Evolutionary conservation across 1,140 invertebrate genomes (phyloP), one percentile per base, ranked within the genome.

Genomic region (Phymorhynchus buccinoides): DNA sequence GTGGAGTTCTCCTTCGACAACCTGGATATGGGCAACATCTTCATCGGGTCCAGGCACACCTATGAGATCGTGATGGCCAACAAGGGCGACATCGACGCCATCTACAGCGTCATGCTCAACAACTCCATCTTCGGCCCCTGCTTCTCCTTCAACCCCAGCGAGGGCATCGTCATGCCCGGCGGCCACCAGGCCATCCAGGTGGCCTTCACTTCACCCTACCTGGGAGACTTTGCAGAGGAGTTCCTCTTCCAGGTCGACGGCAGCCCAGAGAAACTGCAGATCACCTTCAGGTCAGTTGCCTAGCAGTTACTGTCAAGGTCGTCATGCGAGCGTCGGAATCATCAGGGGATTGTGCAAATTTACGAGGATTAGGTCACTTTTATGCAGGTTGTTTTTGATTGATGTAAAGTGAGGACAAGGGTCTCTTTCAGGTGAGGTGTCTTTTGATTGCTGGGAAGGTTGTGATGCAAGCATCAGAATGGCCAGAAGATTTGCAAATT

Each of bases 61-160:
- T 94, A 93, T 88, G 93, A 94, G 85, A 89, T 94, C 41, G 91
- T 94, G 35, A 84, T 94, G 80, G 92, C 91, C 12, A 94, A 94
- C 86, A 92, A 93, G 84, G 93, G 93, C 4, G 90, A 93, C 80
- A 94, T 94, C 88, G 92, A 93, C 90, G 93, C 93, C 78, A 92
- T 91, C 86, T 94, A 91, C 80, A 87, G 87, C 82, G 88, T 93
- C n/a, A 80, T 91, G 42, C 89, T 89, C 37, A 89, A 90, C 41
- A 88, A 88, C 44, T 86, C 89, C 32, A 88, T 91, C 27, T 92
- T 93, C 89, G 91, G 92, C n/a, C 90, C 90, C 30, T 93, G 90
- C 87, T 94, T 94, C 86, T 56, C 86, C 18, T 93, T 94, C 86
- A 92, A 93, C 73, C 93, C 93, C 22, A 87, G 91, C 27, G 92